A percentile compares a stretch with the other conserved stretches of the same genome.
phyloP scores from a whole-genome alignment of 1,140 invertebrate genomes.

The Scylla paramamosain region DNA sequence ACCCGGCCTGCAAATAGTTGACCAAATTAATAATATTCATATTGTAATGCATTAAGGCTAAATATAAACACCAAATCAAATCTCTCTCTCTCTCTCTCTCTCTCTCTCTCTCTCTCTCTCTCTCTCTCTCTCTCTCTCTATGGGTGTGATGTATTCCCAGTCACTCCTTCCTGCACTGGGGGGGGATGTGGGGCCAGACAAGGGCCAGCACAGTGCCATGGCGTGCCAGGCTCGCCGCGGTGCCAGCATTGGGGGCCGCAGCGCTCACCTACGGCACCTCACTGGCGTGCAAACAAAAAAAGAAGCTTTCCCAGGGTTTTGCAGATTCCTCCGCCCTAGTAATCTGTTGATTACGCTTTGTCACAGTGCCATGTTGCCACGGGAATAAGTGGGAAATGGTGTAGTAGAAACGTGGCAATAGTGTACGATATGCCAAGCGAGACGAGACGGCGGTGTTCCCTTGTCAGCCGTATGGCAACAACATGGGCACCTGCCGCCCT shows the following conservation, averaged over 20 bases:
- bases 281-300: background rate
- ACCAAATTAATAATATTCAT: no score
- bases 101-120: no score
- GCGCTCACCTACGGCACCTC: background rate
- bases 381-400: slow-evolving; percentile 7
- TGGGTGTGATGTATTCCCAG: background rate
- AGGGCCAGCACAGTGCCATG: no score
- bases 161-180: background rate
- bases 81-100: no score
- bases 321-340: background rate
- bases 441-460: slow-evolving; percentile 32
- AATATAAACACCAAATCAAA: no score
- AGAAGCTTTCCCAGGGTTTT: background rate
- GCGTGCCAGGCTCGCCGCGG: no score
- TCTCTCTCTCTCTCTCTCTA: no score
- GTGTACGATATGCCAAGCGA: slow-evolving; percentile 56
- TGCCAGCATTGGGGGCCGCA: background rate
- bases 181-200: no score
- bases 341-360: slow-evolving; percentile 45
- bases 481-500: background rate
- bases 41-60: no score
- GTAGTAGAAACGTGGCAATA: slow-evolving; percentile 68
- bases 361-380: slow-evolving; percentile 25
- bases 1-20: no score
- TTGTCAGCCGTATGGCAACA: slow-evolving; percentile 61